Percentiles rank a stretch among this genome's conserved stretches.
Conservation (phyloP, 2,888 invertebrate genomes). For the Hipparchia sbordonii region DNA sequence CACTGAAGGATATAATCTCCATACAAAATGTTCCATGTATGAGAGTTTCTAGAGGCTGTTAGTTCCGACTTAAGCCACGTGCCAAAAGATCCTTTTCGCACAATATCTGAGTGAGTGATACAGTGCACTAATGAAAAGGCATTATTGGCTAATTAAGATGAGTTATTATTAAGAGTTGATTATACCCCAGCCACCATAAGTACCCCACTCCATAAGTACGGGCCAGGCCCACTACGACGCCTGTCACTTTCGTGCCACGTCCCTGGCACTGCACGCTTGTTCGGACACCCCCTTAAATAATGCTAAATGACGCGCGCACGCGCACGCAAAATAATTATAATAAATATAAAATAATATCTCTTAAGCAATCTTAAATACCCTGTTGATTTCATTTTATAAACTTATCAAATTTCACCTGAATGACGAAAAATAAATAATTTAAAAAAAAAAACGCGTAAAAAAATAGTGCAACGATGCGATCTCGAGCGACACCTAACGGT, state of each 20-base stretch:
- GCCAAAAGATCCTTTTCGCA: too few relatives aligned
- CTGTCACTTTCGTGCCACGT: not conserved
- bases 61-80: too few relatives aligned
- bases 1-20: too few relatives aligned
- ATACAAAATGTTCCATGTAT: too few relatives aligned
- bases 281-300: conserved; percentile 45
- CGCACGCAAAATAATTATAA: conserved; percentile 65
- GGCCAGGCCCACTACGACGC: not conserved
- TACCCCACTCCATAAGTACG: too few relatives aligned
- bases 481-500: conserved; percentile 4
- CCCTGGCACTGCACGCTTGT: not conserved
- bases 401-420: conserved; percentile 52
- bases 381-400: conserved; percentile 76
- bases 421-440: conserved; percentile 49
- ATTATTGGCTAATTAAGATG: too few relatives aligned
- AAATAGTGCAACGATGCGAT: conserved; percentile 46
- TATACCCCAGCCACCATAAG: too few relatives aligned
- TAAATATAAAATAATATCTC: conserved; percentile 80
- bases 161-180: too few relatives aligned
- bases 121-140: too few relatives aligned
- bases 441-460: conserved; percentile 45
- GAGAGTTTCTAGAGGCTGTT: too few relatives aligned
- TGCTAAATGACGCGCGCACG: conserved; percentile 58
- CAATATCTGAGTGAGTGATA: too few relatives aligned
- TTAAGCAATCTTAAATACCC: conserved; percentile 83